Base-by-base conservation (phyloP, 2,113 vertebrate genomes). In the Takifugu bimaculatus region DNA sequence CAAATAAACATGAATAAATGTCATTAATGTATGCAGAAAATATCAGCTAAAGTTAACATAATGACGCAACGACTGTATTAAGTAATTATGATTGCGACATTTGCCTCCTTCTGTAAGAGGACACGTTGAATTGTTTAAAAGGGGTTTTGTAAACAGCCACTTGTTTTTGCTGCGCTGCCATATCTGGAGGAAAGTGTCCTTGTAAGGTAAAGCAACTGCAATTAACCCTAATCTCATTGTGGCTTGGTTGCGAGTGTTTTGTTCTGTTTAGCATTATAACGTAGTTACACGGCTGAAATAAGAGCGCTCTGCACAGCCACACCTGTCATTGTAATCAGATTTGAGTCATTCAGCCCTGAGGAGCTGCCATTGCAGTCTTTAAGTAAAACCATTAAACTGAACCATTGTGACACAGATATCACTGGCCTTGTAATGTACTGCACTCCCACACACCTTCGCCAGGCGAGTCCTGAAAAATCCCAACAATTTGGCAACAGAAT, bases 371-470 rank as follows among this genome's bases (percentile, higher is more conserved):
- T 13, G 50, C n/a, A 14, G 47, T 49, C 26, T 4, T 42, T 1
- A 28, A 2, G 45, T 5, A 60, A 50, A 68, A 69, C 14, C 51
- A 9, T 12, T 44, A 9, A 59, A 59, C 0, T 54, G 10, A 55
- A 57, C 10, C 43, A 42, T 35, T 13, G 49, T 26, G 13, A 11
- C 2, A 48, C 57, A 66, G 47, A n/a, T 15, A 45, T 0, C 9
- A 2, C 11, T 1, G 15, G 7, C 1, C 0, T 1, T 1, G 2
- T 0, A 6, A 4, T 9, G 2, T 4, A 7, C 28, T 1, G 11
- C 43, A 4, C 4, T 5, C 2, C 1, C 50, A 71, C 84, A 43
- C 61, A 84, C 81, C 78, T 81, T 70, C 9, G 13, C 26, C n/a
- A 5, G 13, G 32, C 27, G 47, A 3, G 7, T 51, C 50, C 53